These are phyloP conservation scores for Callospermophilus lateralis DNA, from an alignment of 2,113 vertebrate genomes.

Conservation along the genomic window DNA sequence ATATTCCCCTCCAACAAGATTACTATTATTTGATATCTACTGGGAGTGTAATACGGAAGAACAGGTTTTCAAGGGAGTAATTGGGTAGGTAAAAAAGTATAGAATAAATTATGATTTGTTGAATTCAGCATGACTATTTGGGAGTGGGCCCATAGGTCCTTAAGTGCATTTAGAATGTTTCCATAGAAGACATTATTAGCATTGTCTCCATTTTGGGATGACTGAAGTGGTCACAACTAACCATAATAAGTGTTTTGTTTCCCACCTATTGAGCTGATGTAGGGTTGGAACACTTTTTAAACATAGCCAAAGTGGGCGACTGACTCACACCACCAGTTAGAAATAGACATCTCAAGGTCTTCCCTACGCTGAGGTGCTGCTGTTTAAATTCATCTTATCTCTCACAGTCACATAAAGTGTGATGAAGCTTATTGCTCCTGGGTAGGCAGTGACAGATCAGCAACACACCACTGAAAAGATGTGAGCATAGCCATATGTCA, in stretches of 20 bases:
- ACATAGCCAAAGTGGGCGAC: not conserved
- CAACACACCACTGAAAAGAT: not conserved
- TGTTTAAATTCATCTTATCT: slow-evolving; percentile 24
- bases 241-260: not conserved
- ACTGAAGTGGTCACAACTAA: slow-evolving; percentile 33
- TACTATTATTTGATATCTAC: slow-evolving; percentile 16
- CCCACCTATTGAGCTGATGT: not conserved
- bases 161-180: slow-evolving; percentile 15
- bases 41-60: not conserved
- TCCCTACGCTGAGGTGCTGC: not conserved
- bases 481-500: slow-evolving; percentile 14
- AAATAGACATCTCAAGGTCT: not conserved
- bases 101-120: slow-evolving; percentile 44
- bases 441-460: slow-evolving; percentile 8
- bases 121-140: not conserved
- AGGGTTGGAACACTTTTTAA: not conserved
- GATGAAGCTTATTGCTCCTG: not conserved
- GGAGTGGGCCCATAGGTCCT: not conserved
- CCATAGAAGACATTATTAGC: not conserved
- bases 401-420: slow-evolving; percentile 1
- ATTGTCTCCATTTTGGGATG: not conserved
- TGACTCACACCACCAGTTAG: not conserved
- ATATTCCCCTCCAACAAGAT: slow-evolving; percentile 11
- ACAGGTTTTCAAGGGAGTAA: not conserved
- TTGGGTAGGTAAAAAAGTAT: not conserved